Conservation (phyloP, 2,113 vertebrate species). For the Phainopepla nitens region DNA sequence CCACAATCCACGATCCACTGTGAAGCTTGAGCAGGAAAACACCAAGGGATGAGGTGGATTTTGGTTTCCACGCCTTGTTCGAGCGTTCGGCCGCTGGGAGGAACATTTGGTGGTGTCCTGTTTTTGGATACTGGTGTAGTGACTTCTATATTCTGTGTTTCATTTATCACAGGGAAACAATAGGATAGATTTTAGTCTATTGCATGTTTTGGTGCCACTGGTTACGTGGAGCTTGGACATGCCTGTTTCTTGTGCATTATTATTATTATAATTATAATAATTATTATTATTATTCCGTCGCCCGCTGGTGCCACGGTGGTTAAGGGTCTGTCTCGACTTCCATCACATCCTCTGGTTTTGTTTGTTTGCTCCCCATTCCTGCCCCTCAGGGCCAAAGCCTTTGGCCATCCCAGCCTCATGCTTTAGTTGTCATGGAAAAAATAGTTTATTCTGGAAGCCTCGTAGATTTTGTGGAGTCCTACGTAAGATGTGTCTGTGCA, state of each 20-base stretch:
- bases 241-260: conserved; percentile 62
- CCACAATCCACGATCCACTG: neutral
- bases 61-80: neutral
- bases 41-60: neutral
- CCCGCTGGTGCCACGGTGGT: conserved; percentile 52
- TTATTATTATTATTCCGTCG: neutral
- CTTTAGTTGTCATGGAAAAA: conserved; percentile 10
- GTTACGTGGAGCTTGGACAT: conserved; percentile 57
- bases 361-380: conserved; percentile 7
- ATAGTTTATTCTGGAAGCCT: neutral
- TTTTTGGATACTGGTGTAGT: conserved; percentile 54
- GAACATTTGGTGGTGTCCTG: conserved; percentile 8
- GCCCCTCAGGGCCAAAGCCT: neutral
- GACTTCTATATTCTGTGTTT: conserved; percentile 61
- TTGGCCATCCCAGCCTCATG: conserved; percentile 29
- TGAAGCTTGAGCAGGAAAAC: conserved; percentile 42
- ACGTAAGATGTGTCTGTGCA: conserved; percentile 35
- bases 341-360: conserved; percentile 43
- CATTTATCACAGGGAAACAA: conserved; percentile 45
- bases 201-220: conserved; percentile 67
- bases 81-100: neutral
- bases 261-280: neutral
- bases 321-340: conserved; percentile 60
- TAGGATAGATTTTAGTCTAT: conserved; percentile 58
- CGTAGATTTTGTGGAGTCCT: conserved; percentile 41